phyloP scores from a whole-genome alignment of 1,140 invertebrate genomes.

The Maconellicoccus hirsutus region DNA sequence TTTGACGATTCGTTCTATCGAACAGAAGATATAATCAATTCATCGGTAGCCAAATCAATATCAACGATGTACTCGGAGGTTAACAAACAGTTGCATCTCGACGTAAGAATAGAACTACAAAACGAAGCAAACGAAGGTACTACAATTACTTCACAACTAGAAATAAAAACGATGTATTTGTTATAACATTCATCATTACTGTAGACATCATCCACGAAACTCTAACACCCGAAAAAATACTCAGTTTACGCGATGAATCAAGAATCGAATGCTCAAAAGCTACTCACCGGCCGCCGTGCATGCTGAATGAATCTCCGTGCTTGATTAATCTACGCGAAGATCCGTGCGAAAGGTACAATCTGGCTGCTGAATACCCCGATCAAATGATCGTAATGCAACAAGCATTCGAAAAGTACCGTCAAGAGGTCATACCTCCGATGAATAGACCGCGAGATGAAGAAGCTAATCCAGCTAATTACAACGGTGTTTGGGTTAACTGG shows the following conservation, averaged over 20 bases:
- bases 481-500: neutral
- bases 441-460: neutral
- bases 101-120: no score
- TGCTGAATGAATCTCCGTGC: conserved; percentile 41
- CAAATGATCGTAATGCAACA: conserved; percentile 39
- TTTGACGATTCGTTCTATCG: neutral
- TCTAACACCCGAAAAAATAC: conserved; percentile 3
- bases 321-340: conserved; percentile 59
- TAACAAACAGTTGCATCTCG: no score
- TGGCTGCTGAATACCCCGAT: conserved; percentile 40
- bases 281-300: neutral
- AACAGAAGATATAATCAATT: neutral
- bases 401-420: conserved; percentile 36
- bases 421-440: neutral
- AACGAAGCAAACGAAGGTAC: no score
- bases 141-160: no score
- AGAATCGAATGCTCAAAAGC: conserved; percentile 34
- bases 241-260: neutral
- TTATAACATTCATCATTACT: neutral
- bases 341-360: conserved; percentile 63
- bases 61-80: neutral
- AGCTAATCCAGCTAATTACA: neutral
- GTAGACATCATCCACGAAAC: neutral
- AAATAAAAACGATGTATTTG: no score
- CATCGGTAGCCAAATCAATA: neutral